Conservation (phyloP, 2,888 invertebrate species). For the Drosophila nr. perissopoda region DNA sequence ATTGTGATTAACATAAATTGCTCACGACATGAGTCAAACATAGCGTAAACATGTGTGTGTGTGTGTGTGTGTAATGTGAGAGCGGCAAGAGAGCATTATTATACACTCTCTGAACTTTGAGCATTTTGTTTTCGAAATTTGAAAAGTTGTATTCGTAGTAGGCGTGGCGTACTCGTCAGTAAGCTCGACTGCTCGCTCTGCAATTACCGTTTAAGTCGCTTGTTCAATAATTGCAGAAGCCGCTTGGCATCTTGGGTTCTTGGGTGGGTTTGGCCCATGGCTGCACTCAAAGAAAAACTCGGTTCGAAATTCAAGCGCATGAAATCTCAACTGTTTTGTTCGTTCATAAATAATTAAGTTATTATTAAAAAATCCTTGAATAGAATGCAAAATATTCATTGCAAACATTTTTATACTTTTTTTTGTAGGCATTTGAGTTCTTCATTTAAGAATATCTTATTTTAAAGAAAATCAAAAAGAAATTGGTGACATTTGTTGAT, state of each 20-base stretch:
- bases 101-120: not conserved
- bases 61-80: not conserved
- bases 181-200: not conserved
- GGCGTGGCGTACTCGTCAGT: not conserved
- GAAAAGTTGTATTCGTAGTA: not conserved
- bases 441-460: too few species aligned
- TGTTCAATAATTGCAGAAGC: conserved; percentile 8
- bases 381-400: too few species aligned
- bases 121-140: conserved; percentile 1
- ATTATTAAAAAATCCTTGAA: too few species aligned
- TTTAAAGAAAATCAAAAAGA: too few species aligned
- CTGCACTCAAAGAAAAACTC: conserved; percentile 4
- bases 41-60: not conserved
- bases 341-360: not conserved
- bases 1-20: conserved; percentile 64
- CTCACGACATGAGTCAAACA: conserved; percentile 25
- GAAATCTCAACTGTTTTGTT: not conserved
- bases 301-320: not conserved
- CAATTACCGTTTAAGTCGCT: conserved; percentile 7
- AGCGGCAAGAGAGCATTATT: conserved; percentile 2
- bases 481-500: too few species aligned
- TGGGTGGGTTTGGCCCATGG: not conserved
- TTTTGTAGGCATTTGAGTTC: too few species aligned
- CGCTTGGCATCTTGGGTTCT: not conserved
- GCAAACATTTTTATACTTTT: too few species aligned